Evolutionary conservation across 2,888 invertebrate genomes (phyloP).

Genomic region (Cepaea hortensis): DNA sequence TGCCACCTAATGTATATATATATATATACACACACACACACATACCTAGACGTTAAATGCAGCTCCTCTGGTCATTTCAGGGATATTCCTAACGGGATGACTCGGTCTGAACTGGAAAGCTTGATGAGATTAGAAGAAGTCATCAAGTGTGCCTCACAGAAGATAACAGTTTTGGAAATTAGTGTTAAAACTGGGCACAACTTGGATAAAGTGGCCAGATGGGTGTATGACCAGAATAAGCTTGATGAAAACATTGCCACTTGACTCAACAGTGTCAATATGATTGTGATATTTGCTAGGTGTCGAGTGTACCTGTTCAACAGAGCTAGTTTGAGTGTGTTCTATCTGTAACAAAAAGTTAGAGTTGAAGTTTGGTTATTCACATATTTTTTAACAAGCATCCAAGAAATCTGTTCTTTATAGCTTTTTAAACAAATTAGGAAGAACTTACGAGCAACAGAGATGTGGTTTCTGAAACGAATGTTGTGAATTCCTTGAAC

Average conservation of each 20-base stretch:
- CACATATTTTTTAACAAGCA: no score
- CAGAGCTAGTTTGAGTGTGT: no score
- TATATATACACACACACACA: no score
- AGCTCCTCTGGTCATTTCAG: conserved; percentile 53
- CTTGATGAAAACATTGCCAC: conserved; percentile 25
- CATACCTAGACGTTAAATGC: no score
- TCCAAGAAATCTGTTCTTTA: no score
- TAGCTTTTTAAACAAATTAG: no score
- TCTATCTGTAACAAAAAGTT: no score
- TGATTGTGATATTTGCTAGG: background rate
- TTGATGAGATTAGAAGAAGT: conserved; percentile 66
- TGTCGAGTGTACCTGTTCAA: background rate
- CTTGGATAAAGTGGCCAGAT: conserved; percentile 64
- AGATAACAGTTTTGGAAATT: conserved; percentile 62
- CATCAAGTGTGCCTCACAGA: conserved; percentile 56
- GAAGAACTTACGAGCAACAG: no score
- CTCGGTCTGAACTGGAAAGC: conserved; percentile 63
- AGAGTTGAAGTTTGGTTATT: no score
- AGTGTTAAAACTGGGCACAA: conserved; percentile 70
- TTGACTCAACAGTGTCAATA: background rate
- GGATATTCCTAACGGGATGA: conserved; percentile 65
- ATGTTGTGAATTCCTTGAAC: no score
- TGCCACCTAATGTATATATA: no score
- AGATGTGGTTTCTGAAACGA: no score
- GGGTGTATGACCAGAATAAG: conserved; percentile 63